Conservation (phyloP, 2,113 vertebrate genomes). For the Antechinus stuartii region DNA sequence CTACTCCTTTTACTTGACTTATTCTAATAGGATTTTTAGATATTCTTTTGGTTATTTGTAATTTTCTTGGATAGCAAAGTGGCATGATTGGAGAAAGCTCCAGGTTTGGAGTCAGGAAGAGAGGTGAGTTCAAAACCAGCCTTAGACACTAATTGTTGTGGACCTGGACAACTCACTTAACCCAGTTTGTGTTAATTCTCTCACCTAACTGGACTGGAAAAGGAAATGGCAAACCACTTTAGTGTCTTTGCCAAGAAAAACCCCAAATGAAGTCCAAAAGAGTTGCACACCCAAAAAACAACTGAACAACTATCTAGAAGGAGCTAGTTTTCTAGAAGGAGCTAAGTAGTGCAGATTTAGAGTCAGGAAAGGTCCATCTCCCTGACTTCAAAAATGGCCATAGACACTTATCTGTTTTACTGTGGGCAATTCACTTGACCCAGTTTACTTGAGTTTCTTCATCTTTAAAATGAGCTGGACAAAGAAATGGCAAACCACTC, state of each 20-base stretch:
- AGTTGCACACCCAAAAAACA: background rate
- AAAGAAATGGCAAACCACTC: background rate
- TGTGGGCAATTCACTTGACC: background rate
- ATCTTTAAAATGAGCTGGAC: background rate
- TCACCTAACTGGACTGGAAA: background rate
- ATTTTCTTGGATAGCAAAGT: no score
- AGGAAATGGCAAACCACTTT: background rate
- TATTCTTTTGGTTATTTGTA: no score
- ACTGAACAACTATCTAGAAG: background rate
- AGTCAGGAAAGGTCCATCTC: background rate
- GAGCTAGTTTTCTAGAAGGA: background rate
- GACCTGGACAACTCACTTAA: background rate
- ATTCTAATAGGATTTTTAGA: no score
- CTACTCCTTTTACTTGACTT: no score
- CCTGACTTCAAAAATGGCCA: background rate
- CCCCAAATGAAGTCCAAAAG: background rate
- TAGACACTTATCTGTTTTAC: background rate
- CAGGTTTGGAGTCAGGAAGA: background rate
- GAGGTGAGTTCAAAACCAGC: background rate
- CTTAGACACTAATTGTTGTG: background rate
- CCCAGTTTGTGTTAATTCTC: background rate
- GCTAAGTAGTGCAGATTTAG: background rate
- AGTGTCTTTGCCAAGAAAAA: background rate
- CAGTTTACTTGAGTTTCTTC: background rate
- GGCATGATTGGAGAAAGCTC: background rate